These are phyloP conservation scores for Drosophila differens DNA, from an alignment of 2,888 invertebrate species.

Conservation along the genomic window DNA sequence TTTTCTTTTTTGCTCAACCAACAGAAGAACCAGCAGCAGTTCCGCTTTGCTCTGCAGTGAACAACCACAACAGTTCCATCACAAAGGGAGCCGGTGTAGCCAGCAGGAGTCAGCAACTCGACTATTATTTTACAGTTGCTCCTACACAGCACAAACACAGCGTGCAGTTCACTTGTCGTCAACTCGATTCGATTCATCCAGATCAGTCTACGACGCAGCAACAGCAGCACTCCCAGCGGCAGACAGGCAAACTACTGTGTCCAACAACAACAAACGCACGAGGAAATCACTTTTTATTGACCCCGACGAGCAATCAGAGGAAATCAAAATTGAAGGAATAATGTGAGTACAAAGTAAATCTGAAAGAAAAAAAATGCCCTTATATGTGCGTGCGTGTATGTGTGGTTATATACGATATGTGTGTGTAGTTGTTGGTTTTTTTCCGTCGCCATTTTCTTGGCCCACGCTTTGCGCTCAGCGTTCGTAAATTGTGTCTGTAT, in stretches of 20 bases:
- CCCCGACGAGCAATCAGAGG: constrained; percentile 72
- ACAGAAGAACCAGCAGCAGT: constrained; percentile 77
- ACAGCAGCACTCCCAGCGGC: constrained; percentile 47
- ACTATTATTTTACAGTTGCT: constrained; percentile 41
- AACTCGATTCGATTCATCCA: constrained; percentile 56
- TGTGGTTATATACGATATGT: constrained; percentile 5
- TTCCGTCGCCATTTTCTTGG: constrained; percentile 75
- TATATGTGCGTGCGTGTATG: constrained; percentile 11
- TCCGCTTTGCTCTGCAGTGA: constrained; percentile 76
- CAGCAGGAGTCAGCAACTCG: constrained; percentile 52
- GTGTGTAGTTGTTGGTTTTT: constrained; percentile 56
- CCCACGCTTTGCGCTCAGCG: constrained; percentile 47
- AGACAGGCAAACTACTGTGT: constrained; percentile 62
- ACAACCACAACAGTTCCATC: constrained; percentile 71
- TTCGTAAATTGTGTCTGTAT: constrained; percentile 63
- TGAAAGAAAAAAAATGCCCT: constrained; percentile 1
- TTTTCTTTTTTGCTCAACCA: constrained; percentile 84
- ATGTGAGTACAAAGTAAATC: constrained; percentile 77
- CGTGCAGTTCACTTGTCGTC: constrained; percentile 65
- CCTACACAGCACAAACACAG: constrained; percentile 47
- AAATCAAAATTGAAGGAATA: constrained; percentile 76
- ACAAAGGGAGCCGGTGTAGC: constrained; percentile 55
- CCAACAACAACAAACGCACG: constrained; percentile 27
- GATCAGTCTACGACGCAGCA: constrained; percentile 48
- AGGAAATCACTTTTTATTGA: constrained; percentile 72